Base-by-base conservation (phyloP, 2,888 invertebrate species). In the Dryocosmus kuriphilus region DNA sequence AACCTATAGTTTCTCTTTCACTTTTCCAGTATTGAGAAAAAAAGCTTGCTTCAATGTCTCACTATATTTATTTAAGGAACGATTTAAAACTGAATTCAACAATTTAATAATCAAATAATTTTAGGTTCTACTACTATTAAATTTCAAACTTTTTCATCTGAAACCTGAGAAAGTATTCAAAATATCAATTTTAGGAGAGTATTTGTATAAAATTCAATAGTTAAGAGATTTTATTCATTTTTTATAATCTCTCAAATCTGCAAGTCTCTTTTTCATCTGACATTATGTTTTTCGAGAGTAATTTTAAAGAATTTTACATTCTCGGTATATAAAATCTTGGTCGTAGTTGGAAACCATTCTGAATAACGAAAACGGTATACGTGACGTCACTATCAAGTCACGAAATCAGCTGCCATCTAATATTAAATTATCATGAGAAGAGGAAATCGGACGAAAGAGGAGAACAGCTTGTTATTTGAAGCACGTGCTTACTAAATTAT, bases 401-500 rank as follows among this genome's bases (percentile, higher is more conserved):
- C 38, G 41, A 65, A 65, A 65, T 65, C 65, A 65, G 65, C 65
- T 65, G 65, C 38, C 65, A 63, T 63, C 62, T 63, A 63, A 63
- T 32, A 65, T 65, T 65, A 65, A 65, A 65, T 65, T 65, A 65
- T 65, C 65, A 65, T 65, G 38, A 65, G 65, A 65, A 65, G 65
- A 65, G 65, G 16, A 38, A 65, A 38, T 38, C 65, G 38, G 65
- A 65, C 22, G 38, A 41, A 65, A 65, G 65, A 38, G 38, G 41
- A n/a, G 65, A 38, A 65, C 14, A 41, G 65, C 65, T 65, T 65
- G 38, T 41, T 22, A 65, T 65, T 41, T 65, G 41, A 65, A 65
- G 65, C 82, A 81, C 85, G 83, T 77, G 75, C 81, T 77, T 73
- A 75, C 74, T 77, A 82, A 86, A 85, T 83, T 83, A 77, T 83